A percentile compares a stretch with the other conserved stretches of the same genome.
Conservation (phyloP, 1,140 invertebrate genomes). For the Calliopsis andreniformis region DNA sequence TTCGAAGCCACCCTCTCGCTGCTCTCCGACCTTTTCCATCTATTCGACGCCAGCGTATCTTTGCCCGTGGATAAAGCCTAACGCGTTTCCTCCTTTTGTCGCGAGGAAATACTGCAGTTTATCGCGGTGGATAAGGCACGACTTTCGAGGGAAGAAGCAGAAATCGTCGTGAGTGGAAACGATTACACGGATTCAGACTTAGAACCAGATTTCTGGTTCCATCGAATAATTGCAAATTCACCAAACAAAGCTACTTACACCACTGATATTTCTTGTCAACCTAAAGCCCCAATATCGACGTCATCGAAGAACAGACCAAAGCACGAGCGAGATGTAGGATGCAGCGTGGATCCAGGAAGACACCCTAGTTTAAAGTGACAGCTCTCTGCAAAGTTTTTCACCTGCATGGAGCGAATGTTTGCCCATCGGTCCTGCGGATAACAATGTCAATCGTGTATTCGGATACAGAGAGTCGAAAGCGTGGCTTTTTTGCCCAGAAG, state of each 20-base stretch:
- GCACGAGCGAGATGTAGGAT: not conserved
- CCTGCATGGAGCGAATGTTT: not conserved
- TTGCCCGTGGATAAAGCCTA: no score
- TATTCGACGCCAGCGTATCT: not conserved
- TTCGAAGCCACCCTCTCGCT: not conserved
- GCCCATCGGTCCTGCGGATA: constrained; percentile 8
- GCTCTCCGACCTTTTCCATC: not conserved
- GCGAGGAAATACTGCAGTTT: no score
- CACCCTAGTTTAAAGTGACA: not conserved
- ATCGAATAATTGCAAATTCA: no score
- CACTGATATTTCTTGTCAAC: no score
- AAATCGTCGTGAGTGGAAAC: no score
- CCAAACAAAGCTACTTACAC: no score
- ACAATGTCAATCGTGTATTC: constrained; percentile 37
- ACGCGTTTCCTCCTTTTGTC: not conserved
- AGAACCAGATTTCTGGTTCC: no score
- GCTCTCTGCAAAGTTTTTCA: not conserved
- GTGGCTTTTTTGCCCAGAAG: not conserved
- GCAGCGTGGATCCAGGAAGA: not conserved
- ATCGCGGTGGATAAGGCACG: not conserved
- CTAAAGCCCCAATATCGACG: no score
- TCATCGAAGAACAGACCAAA: no score
- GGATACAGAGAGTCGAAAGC: constrained; percentile 11
- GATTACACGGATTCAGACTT: no score
- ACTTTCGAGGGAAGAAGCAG: not conserved